Evolutionary conservation across 2,888 invertebrate genomes (phyloP).

Genomic region (Drosophila demipolita): DNA sequence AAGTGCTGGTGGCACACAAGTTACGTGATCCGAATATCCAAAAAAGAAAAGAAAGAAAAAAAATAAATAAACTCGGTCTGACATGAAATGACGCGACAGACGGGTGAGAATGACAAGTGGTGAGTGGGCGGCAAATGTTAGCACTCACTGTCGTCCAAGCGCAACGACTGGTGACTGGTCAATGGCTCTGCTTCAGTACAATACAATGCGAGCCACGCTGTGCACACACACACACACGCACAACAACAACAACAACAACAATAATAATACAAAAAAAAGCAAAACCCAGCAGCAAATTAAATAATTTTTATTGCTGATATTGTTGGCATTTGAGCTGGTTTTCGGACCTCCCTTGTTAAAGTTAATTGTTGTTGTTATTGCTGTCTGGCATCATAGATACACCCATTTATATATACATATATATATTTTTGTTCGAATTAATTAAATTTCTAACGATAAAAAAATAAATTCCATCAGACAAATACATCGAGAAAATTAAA

Average conservation of each 20-base stretch:
- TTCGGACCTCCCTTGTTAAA: slow-evolving; percentile 16
- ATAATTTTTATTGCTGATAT: slow-evolving; percentile 71
- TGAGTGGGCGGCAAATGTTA: slow-evolving; percentile 13
- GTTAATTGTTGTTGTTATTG: slow-evolving; percentile 6
- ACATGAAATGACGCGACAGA: slow-evolving; percentile 45
- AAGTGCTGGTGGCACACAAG: slow-evolving; percentile 69
- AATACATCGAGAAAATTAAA: slow-evolving; percentile 36
- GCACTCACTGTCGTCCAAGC: slow-evolving; percentile 6
- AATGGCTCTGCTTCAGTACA: slow-evolving; percentile 28
- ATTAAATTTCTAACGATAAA: slow-evolving; percentile 65
- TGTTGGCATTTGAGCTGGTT: slow-evolving; percentile 48
- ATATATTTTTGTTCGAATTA: slow-evolving; percentile 51
- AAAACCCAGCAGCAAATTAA: slow-evolving; percentile 60
- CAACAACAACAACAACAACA: slow-evolving; percentile 2
- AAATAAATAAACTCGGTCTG: slow-evolving; percentile 19
- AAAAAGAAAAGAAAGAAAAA: not conserved
- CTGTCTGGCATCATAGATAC: slow-evolving; percentile 10
- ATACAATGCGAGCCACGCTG: slow-evolving; percentile 17
- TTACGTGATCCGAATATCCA: slow-evolving; percentile 69
- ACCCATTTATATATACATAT: not conserved
- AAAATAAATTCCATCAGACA: slow-evolving; percentile 11
- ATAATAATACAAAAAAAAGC: not conserved
- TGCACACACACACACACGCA: slow-evolving; percentile 19
- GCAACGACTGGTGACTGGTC: slow-evolving; percentile 25
- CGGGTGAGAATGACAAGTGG: slow-evolving; percentile 48